A percentile compares a stretch with the other conserved stretches of the same genome.
Conservation (phyloP, 2,888 invertebrate genomes). For the Andricus quercusramuli region DNA sequence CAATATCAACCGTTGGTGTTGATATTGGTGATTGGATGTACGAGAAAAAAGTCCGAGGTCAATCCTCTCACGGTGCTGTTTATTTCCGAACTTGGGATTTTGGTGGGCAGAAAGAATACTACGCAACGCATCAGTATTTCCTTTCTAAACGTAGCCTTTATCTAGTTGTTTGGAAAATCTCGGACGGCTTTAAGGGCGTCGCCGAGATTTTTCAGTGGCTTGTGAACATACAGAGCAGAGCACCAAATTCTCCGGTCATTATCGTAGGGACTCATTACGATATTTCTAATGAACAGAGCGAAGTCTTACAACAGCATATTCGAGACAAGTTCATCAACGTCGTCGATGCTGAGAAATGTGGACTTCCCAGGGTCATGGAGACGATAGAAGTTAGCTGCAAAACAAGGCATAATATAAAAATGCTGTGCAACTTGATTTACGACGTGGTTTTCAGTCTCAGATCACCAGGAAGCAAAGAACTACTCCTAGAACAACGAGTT, state of each 20-base stretch:
- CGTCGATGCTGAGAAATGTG: slow-evolving; percentile 97
- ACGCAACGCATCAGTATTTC: slow-evolving; percentile 99
- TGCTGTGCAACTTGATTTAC: slow-evolving; percentile 94
- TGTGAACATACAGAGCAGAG: slow-evolving; percentile 95
- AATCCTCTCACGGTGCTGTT: slow-evolving; percentile 88
- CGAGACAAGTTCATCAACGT: slow-evolving; percentile 93
- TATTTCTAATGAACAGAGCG: slow-evolving; percentile 86
- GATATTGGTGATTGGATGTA: slow-evolving; percentile 98
- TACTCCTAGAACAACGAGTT: slow-evolving; percentile 94
- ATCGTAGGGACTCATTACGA: slow-evolving; percentile 99
- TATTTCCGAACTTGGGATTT: slow-evolving; percentile 99
- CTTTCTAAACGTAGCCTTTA: slow-evolving; percentile 96
- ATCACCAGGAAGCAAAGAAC: slow-evolving; percentile 94
- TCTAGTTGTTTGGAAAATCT: slow-evolving; percentile 96
- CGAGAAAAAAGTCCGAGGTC: slow-evolving; percentile 90
- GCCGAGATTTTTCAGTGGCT: slow-evolving; percentile 96
- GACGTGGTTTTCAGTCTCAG: slow-evolving; percentile 95
- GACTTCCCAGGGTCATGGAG: slow-evolving; percentile 94
- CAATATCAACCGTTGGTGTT: slow-evolving; percentile 97
- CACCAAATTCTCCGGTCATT: slow-evolving; percentile 97
- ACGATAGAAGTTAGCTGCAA: slow-evolving; percentile 95
- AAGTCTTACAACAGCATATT: slow-evolving; percentile 93
- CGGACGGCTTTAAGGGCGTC: slow-evolving; percentile 93
- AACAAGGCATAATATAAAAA: slow-evolving; percentile 92
- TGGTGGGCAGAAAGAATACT: slow-evolving; percentile 98